phyloP scores from a whole-genome alignment of 1,140 invertebrate species.

The Propsilocerus akamusi region DNA sequence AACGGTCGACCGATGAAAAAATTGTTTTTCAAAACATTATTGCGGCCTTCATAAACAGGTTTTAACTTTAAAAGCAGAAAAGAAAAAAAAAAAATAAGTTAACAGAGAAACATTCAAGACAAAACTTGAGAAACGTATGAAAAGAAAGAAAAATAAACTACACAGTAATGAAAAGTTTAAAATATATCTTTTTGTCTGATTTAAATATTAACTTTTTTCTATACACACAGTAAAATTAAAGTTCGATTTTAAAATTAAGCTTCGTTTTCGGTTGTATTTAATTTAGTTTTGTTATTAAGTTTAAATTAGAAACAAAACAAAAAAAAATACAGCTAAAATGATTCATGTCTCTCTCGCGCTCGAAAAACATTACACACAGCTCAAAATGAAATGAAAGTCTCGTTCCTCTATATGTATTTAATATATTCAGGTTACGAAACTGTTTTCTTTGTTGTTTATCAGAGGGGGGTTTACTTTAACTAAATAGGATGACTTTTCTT shows the following conservation, averaged over 20 bases:
- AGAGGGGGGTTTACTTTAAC: background rate
- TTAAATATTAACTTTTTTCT: too few species aligned
- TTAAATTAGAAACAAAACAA: too few species aligned
- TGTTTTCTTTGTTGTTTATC: conserved; percentile 1
- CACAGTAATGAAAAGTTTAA: background rate
- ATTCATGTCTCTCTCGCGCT: too few species aligned
- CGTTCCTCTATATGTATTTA: background rate
- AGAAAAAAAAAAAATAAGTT: conserved; percentile 2
- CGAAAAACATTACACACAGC: too few species aligned
- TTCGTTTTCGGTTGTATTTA: too few species aligned
- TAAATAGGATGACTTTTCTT: background rate
- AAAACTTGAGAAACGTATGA: background rate
- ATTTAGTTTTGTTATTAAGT: too few species aligned
- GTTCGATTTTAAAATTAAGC: too few species aligned
- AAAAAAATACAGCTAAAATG: too few species aligned
- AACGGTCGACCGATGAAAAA: too few species aligned
- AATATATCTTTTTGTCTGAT: too few species aligned
- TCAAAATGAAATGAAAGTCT: conserved; percentile 4
- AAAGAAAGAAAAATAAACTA: background rate
- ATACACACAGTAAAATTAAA: too few species aligned
- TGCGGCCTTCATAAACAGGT: conserved; percentile 3
- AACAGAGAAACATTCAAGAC: conserved; percentile 3
- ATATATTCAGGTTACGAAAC: conserved; percentile 3
- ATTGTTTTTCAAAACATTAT: conserved; percentile 2
- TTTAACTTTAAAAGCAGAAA: background rate